Conservation (phyloP, 2,797 vertebrate species). For the Rhabdomys pumilio region DNA sequence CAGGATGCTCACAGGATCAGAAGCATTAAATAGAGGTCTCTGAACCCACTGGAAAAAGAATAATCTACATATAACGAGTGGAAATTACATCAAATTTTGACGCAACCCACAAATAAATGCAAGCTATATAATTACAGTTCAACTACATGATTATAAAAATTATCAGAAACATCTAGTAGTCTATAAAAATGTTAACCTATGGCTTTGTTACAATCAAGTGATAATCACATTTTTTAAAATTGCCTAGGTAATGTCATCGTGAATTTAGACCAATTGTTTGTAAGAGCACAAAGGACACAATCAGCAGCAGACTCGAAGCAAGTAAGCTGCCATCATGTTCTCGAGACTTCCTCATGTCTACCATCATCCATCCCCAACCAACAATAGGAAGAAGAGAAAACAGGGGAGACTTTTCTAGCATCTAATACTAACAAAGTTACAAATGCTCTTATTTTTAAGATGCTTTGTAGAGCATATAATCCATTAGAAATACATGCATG, state of each 20-base stretch:
- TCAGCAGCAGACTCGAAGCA: slow-evolving; percentile 72
- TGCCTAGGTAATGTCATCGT: slow-evolving; percentile 49
- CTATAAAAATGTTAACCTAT: slow-evolving; percentile 75
- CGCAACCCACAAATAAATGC: slow-evolving; percentile 72
- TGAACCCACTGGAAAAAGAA: slow-evolving; percentile 75
- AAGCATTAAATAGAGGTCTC: slow-evolving; percentile 73
- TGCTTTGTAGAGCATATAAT: slow-evolving; percentile 13
- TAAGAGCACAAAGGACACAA: slow-evolving; percentile 42
- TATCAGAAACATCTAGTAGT: slow-evolving; percentile 71
- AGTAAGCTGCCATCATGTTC: slow-evolving; percentile 84
- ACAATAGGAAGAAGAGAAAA: neutral
- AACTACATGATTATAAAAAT: slow-evolving; percentile 80
- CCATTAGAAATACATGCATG: neutral
- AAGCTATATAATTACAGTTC: slow-evolving; percentile 72
- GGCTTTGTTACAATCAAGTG: slow-evolving; percentile 58
- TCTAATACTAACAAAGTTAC: slow-evolving; percentile 60
- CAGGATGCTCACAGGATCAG: slow-evolving; percentile 59
- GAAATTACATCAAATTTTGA: slow-evolving; percentile 77
- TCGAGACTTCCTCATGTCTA: slow-evolving; percentile 85
- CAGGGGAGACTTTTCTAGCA: slow-evolving; percentile 42
- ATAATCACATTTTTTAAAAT: slow-evolving; percentile 54
- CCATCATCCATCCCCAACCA: slow-evolving; percentile 60
- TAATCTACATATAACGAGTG: slow-evolving; percentile 63
- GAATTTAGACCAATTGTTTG: slow-evolving; percentile 58
- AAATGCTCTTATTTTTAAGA: slow-evolving; percentile 75